Base-by-base conservation (phyloP, 2,113 vertebrate species). In the Archocentrus centrarchus region DNA sequence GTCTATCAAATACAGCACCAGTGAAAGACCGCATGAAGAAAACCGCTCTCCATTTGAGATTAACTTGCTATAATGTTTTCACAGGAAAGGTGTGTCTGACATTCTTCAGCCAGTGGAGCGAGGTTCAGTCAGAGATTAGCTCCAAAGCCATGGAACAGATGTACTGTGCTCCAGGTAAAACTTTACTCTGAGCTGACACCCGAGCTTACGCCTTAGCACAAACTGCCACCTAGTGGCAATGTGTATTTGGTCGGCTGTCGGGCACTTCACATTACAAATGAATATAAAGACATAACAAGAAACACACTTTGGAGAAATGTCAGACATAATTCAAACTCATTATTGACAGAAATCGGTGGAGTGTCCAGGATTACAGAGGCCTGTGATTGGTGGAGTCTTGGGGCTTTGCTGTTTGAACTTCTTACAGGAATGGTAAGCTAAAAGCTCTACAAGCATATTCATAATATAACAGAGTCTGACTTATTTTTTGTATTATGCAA, bases 361-460 rank as follows among this genome's bases (percentile, higher is more conserved):
- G 97, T 98, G 37, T 58, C 85, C 8, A 96, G 97, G 88, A 93
- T 96, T 37, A 98, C 97, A 0, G 97, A 98, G 89, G 97, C 98
- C 11, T 98, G 98, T 89, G 98, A 99, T 88, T 99, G 97, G 97
- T 99, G 98, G 98, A 99, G 98, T 93, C 96, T 99, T 20, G 98
- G 98, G 3, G 96, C 97, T 4, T 95, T 99, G 64, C 86, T 99
- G 50, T 99, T 97, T 37, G 98, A 99, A 79, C 89, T 99, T 91
- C 96, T 99, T 79, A 97, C 97, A 15, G 98, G 97, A 94, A 96
- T 89, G 95, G 98, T 99, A 93, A 97, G 96, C 75, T 41, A 35
- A 55, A 79, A 1, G 1, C 17, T 39, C 39, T 20, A 17, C 4
- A n/a, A 53, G 3, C 5, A n/a, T 39, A 27, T 59, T 62, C 20